These are phyloP conservation scores for Gadus macrocephalus DNA, from an alignment of 2,113 vertebrate species.

Conservation along the genomic window DNA sequence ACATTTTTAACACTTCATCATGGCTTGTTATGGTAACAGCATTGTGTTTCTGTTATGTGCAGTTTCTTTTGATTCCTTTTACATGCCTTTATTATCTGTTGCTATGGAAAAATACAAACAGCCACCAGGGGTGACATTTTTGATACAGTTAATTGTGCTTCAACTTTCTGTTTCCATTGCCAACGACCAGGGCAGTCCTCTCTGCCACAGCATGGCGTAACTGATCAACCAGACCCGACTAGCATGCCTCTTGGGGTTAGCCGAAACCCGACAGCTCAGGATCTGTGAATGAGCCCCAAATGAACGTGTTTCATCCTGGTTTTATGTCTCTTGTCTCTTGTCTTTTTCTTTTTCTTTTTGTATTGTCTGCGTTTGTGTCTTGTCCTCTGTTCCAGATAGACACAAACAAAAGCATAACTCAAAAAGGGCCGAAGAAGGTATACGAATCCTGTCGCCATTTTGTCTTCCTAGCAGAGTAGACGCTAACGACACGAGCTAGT, in stretches of 20 bases:
- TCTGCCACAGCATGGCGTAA: constrained; percentile 54
- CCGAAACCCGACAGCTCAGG: background rate
- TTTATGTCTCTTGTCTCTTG: constrained; percentile 37
- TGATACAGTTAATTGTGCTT: too few species aligned
- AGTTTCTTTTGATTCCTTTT: too few species aligned
- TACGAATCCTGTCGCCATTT: constrained; percentile 67
- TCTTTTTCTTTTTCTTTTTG: constrained; percentile 52
- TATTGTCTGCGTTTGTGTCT: constrained; percentile 69
- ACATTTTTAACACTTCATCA: too few species aligned
- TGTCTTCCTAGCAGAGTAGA: constrained; percentile 36
- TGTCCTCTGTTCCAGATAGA: constrained; percentile 86
- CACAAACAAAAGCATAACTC: constrained; percentile 93
- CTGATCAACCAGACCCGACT: constrained; percentile 50
- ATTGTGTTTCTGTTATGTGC: too few species aligned
- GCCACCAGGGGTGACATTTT: too few species aligned
- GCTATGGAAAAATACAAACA: too few species aligned
- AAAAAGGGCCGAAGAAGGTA: constrained; percentile 83
- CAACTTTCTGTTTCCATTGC: too few species aligned
- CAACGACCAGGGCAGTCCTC: constrained; percentile 9
- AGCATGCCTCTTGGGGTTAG: constrained; percentile 53
- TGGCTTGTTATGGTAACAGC: too few species aligned
- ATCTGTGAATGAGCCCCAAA: constrained; percentile 29
- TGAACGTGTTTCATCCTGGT: constrained; percentile 52
- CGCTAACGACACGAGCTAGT: constrained; percentile 6
- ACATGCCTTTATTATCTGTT: too few species aligned